Evolutionary conservation across 2,888 invertebrate genomes (phyloP).

Genomic region (Stratiomys singularior): DNA sequence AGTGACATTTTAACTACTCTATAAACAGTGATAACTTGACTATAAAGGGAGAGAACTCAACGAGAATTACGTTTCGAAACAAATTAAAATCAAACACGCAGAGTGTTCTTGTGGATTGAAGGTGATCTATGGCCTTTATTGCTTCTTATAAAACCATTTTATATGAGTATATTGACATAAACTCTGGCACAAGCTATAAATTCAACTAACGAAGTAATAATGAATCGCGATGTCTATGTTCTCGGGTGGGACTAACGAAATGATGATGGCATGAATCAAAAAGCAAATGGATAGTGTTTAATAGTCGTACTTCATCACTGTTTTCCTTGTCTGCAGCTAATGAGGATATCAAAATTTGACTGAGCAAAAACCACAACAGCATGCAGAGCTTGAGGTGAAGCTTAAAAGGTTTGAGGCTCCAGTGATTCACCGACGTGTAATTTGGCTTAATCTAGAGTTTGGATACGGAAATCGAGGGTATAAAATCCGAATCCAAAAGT

Average conservation of each 20-base stretch:
- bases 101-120: background rate
- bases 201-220: conserved; percentile 34
- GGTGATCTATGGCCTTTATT: conserved; percentile 46
- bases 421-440: no score
- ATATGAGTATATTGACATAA: conserved; percentile 27
- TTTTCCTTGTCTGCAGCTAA: no score
- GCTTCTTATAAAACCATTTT: conserved; percentile 29
- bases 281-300: background rate
- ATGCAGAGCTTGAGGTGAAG: no score
- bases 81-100: conserved; percentile 19
- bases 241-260: background rate
- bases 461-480: no score
- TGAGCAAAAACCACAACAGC: no score
- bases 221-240: conserved; percentile 12
- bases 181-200: conserved; percentile 24
- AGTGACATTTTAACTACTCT: conserved; percentile 44
- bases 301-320: background rate
- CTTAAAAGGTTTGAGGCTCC: no score
- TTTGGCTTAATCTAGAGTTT: no score
- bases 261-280: background rate
- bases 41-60: conserved; percentile 14
- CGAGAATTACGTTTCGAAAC: conserved; percentile 18
- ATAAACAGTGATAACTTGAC: conserved; percentile 36
- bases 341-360: no score
- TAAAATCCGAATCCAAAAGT: no score